Conservation (phyloP, 2,113 vertebrate species). For the Illadopsis cleaveri region DNA sequence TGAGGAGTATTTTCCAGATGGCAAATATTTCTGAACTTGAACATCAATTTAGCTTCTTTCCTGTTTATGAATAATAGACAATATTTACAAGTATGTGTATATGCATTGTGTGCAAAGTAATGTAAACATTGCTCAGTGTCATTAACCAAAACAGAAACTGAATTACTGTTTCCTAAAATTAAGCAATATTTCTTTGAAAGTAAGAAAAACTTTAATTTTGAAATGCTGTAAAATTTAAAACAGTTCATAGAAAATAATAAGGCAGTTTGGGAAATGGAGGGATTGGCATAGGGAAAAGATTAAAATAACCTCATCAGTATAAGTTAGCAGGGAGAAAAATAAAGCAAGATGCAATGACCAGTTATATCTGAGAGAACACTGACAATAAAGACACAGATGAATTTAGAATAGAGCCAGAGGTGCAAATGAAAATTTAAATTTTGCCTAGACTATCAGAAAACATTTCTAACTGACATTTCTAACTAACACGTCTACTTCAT, state of each 20-base stretch:
- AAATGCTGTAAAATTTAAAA: not conserved
- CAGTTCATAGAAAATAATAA: not conserved
- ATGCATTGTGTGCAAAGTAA: not conserved
- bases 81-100: not conserved
- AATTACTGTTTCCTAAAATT: not conserved
- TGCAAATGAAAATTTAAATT: conserved; percentile 35
- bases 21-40: not conserved
- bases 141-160: not conserved
- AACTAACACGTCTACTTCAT: not conserved
- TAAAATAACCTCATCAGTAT: not conserved
- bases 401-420: not conserved
- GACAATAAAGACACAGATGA: not conserved
- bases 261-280: not conserved
- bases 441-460: conserved; percentile 24
- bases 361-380: conserved; percentile 21
- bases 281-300: not conserved
- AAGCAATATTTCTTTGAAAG: not conserved
- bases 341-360: not conserved
- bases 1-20: not conserved
- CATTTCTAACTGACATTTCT: not conserved
- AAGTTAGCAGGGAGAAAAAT: not conserved
- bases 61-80: not conserved
- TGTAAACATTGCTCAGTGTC: not conserved
- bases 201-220: not conserved
- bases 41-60: not conserved